Base-by-base conservation (phyloP, 37 sponge, comb jelly and placozoan genomes). In the Crambe crambe region DNA sequence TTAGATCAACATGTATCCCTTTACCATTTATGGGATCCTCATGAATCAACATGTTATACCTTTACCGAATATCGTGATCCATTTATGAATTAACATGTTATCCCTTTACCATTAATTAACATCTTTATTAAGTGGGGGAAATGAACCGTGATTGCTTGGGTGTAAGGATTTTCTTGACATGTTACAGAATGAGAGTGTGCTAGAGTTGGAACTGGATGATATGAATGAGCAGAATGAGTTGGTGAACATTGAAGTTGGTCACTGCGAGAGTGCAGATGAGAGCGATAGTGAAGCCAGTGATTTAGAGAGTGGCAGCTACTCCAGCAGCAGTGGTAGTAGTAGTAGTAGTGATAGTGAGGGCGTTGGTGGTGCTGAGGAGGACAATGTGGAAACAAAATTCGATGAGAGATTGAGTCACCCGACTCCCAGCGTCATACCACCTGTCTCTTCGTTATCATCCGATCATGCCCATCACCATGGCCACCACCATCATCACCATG, bases 211-310 rank as follows among this genome's bases (percentile, higher is more conserved):
- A 34, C 56, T 85, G 39, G 83, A 85, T 4, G 75, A 86, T 42
- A 42, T 70, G 5, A 76, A 69, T 27, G 91, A 91, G 58, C 70
- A 80, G 51, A 74, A 72, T 30, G 87, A 87, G 47, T 69, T 91
- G 59, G 88, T 87, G 83, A 74, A 91, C 37, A 60, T 91, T 18
- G 91, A 89, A 29, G 90, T 66, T 29, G 90, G 89, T 2, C 42
- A 26, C 37, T 65, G 67, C 34, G 51, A 73, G 21, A 78, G 30
- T 5, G 39, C 15, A 12, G 60, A 47, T 37, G 77, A 66, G 4
- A 64, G 35, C 26, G 70, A 67, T 2, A 62, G 42, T 59, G 37
- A 26, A 32, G 59, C 56, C 70, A 37, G 20, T 70, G 37, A 23
- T 8, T 70, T 15, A 20, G 37, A 40, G 68, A 8, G 41, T 9